These are phyloP conservation scores for Gymnoscelis rufifasciata DNA, from an alignment of 2,888 invertebrate species.

Conservation along the genomic window DNA sequence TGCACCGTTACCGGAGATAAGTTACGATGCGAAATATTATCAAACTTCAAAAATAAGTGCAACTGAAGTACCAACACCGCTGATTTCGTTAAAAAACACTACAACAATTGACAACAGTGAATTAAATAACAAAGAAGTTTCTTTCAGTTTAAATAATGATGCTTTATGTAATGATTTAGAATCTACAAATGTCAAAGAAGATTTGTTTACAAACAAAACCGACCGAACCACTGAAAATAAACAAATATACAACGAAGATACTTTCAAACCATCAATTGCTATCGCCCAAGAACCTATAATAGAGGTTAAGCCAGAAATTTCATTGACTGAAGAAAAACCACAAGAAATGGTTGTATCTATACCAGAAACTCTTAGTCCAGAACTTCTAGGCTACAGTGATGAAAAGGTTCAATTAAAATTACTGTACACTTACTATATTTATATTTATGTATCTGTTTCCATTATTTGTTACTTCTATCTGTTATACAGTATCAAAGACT, in stretches of 20 bases:
- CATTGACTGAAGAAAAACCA: slow-evolving; percentile 22
- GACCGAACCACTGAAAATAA: slow-evolving; percentile 11
- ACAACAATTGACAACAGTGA: slow-evolving; percentile 15
- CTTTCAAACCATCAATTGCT: neutral
- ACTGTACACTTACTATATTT: slow-evolving; percentile 65
- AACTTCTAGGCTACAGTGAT: slow-evolving; percentile 43
- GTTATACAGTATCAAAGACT: slow-evolving; percentile 54
- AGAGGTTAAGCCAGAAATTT: slow-evolving; percentile 17
- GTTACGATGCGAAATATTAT: slow-evolving; percentile 54
- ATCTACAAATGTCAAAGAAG: neutral
- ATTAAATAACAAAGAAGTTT: slow-evolving; percentile 1
- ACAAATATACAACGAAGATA: slow-evolving; percentile 3
- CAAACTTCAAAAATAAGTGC: slow-evolving; percentile 32
- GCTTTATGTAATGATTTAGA: neutral
- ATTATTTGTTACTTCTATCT: slow-evolving; percentile 61
- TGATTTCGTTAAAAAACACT: slow-evolving; percentile 22
- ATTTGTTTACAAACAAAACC: neutral
- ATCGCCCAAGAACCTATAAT: slow-evolving; percentile 8
- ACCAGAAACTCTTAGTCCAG: slow-evolving; percentile 48
- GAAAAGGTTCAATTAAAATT: slow-evolving; percentile 70
- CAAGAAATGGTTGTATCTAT: slow-evolving; percentile 22
- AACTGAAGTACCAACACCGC: slow-evolving; percentile 23
- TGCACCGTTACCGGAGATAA: slow-evolving; percentile 47
- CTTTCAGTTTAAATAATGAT: neutral
- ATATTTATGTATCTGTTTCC: slow-evolving; percentile 62